phyloP scores from a whole-genome alignment of 2,797 vertebrate species.

The Periophthalmus magnuspinnatus region DNA sequence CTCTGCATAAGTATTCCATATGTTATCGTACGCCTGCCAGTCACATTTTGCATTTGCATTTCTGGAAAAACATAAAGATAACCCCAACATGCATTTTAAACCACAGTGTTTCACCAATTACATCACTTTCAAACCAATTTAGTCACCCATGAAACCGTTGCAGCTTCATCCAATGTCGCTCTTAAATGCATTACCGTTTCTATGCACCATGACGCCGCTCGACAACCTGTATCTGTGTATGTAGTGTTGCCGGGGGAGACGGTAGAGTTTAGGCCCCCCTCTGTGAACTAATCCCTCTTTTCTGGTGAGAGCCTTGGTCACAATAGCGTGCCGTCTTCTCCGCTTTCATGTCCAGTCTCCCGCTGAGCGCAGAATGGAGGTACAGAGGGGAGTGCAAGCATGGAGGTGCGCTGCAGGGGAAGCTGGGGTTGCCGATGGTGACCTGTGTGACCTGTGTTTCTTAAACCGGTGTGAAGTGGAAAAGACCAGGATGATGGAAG shows the following conservation, averaged over 20 bases:
- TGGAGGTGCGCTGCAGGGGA: conserved; percentile 40
- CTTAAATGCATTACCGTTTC: conserved; percentile 7
- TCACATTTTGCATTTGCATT: background rate
- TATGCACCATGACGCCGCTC: conserved; percentile 15
- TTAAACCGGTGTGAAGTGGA: conserved; percentile 24
- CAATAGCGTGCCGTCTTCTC: conserved; percentile 48
- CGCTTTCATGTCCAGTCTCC: conserved; percentile 44
- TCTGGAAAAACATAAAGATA: background rate
- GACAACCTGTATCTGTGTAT: conserved; percentile 5
- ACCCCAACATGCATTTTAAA: background rate
- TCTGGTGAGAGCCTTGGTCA: conserved; percentile 43
- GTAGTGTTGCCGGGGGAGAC: conserved; percentile 20
- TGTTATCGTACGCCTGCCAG: background rate
- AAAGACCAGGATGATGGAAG: conserved; percentile 6
- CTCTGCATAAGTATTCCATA: background rate
- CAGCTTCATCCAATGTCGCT: background rate
- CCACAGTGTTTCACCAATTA: background rate
- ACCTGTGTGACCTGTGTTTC: conserved; percentile 20
- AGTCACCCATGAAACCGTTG: background rate
- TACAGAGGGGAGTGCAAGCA: conserved; percentile 60
- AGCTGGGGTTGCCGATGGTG: conserved; percentile 49
- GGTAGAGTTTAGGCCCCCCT: conserved; percentile 23
- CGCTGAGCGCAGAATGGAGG: conserved; percentile 33
- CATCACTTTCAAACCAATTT: background rate
- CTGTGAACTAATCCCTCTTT: conserved; percentile 54